These are phyloP conservation scores for Drosophila athabasca DNA, from an alignment of 1,140 invertebrate species.

Conservation along the genomic window DNA sequence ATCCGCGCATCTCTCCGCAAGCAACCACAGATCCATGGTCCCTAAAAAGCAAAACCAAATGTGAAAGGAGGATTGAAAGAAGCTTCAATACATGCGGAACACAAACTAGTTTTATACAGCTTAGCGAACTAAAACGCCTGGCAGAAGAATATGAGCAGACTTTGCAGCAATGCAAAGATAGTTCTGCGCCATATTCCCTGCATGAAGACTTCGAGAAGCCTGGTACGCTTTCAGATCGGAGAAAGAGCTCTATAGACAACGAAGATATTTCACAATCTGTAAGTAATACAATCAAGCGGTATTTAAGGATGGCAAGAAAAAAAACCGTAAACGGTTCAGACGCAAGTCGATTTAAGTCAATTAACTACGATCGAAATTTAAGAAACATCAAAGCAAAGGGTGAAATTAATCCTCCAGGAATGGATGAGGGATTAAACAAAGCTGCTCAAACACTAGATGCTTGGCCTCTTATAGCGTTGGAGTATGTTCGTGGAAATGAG, in stretches of 20 bases:
- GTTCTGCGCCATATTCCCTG: slow-evolving; percentile 64
- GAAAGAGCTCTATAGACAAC: slow-evolving; percentile 90
- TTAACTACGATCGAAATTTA: slow-evolving; percentile 94
- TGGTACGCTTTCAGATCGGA: slow-evolving; percentile 42
- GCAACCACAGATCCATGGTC: background rate
- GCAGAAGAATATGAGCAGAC: slow-evolving; percentile 57
- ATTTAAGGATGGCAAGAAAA: slow-evolving; percentile 92
- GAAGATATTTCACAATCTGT: slow-evolving; percentile 93
- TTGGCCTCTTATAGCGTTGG: slow-evolving; percentile 86
- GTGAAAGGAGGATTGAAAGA: slow-evolving; percentile 14
- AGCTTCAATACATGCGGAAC: slow-evolving; percentile 50
- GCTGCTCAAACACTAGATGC: slow-evolving; percentile 90
- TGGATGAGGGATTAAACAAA: slow-evolving; percentile 89
- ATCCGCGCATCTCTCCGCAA: background rate
- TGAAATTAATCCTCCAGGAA: slow-evolving; percentile 89
- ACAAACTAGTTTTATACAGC: slow-evolving; percentile 70
- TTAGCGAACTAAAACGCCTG: slow-evolving; percentile 59
- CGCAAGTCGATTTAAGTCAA: slow-evolving; percentile 91
- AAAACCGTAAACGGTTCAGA: slow-evolving; percentile 91
- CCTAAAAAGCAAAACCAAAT: background rate
- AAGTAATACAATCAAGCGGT: slow-evolving; percentile 92
- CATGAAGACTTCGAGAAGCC: slow-evolving; percentile 51
- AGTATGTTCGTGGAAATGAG: slow-evolving; percentile 68
- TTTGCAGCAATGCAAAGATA: slow-evolving; percentile 7
- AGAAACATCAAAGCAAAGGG: slow-evolving; percentile 92